These are phyloP conservation scores for Dasysyrphus tricinctus DNA, from an alignment of 2,888 invertebrate species.

Conservation along the genomic window DNA sequence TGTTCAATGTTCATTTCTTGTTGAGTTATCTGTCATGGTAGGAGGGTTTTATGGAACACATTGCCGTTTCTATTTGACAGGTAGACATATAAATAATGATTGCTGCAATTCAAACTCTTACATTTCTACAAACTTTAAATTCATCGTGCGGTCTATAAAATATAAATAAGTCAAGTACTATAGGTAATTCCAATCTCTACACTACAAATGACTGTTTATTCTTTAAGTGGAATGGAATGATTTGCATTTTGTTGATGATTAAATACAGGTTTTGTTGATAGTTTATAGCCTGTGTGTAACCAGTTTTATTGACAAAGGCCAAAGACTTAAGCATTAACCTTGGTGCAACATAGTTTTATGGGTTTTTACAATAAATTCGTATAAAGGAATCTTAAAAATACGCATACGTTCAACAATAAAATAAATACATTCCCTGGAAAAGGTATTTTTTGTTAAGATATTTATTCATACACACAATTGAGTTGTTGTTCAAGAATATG, in stretches of 20 bases:
- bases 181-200: too few species aligned
- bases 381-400: too few species aligned
- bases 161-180: background rate
- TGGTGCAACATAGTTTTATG: constrained; percentile 7
- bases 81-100: constrained; percentile 14
- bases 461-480: too few species aligned
- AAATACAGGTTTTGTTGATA: constrained; percentile 11
- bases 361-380: background rate
- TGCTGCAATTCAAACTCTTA: background rate
- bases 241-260: constrained; percentile 3
- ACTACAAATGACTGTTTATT: too few species aligned
- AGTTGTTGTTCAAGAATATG: too few species aligned
- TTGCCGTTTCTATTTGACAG: constrained; percentile 3
- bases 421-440: too few species aligned
- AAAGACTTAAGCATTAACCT: background rate
- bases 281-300: background rate
- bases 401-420: too few species aligned
- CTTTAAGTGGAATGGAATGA: background rate
- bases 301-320: constrained; percentile 33
- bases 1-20: constrained; percentile 43
- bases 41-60: constrained; percentile 69
- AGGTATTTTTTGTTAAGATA: too few species aligned
- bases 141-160: background rate
- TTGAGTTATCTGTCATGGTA: constrained; percentile 65
- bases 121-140: background rate